Evolutionary conservation across 2,113 vertebrate species (phyloP).

Genomic region (Protobothrops flavoviridis): DNA sequence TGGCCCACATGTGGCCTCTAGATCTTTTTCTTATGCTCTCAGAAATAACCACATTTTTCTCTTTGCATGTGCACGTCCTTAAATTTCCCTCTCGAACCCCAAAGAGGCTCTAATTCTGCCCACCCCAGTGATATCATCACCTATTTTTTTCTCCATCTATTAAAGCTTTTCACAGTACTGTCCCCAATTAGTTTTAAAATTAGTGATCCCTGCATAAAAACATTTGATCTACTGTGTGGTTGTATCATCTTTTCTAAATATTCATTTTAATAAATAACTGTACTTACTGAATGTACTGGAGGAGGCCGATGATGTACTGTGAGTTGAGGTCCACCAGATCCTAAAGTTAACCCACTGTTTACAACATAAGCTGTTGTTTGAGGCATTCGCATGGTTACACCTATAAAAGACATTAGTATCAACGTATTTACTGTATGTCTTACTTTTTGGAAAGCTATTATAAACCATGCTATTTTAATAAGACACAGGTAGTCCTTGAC

Average conservation of each 20-base stretch:
- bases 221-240: neutral
- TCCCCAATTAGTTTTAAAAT: neutral
- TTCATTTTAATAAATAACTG: neutral
- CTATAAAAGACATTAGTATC: constrained; percentile 44
- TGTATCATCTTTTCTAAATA: neutral
- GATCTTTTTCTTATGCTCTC: neutral
- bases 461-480: neutral
- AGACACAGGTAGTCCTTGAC: neutral
- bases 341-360: constrained; percentile 76
- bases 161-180: neutral
- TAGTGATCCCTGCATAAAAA: neutral
- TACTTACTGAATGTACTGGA: constrained; percentile 71
- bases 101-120: neutral
- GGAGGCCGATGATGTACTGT: constrained; percentile 81
- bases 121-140: neutral
- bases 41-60: neutral
- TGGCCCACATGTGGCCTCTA: neutral
- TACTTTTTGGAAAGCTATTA: neutral
- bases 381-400: constrained; percentile 76
- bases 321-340: constrained; percentile 77
- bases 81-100: neutral
- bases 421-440: neutral
- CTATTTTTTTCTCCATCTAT: neutral
- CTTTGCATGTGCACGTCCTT: neutral
- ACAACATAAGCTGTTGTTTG: constrained; percentile 77